phyloP scores from a whole-genome alignment of 2,888 invertebrate species.

The Epiblema foenella region DNA sequence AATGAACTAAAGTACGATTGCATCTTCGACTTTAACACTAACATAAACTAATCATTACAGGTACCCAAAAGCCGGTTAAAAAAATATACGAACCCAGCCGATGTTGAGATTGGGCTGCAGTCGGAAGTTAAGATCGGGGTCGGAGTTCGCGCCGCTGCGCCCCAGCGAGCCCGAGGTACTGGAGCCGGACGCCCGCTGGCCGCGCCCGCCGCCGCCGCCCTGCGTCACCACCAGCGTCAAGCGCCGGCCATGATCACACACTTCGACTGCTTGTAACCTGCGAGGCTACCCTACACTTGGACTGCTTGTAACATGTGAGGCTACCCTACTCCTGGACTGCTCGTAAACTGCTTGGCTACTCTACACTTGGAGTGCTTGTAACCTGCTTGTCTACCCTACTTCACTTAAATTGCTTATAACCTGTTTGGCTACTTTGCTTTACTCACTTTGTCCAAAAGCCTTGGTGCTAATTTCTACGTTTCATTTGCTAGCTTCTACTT shows the following conservation, averaged over 20 bases:
- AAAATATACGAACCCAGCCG: slow-evolving; percentile 74
- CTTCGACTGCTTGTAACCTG: slow-evolving; percentile 45
- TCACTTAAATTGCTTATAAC: not conserved
- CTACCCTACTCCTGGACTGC: not conserved
- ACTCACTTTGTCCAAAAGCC: not conserved
- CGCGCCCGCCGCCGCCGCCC: slow-evolving; percentile 65
- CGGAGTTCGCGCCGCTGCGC: slow-evolving; percentile 73
- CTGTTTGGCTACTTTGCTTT: not conserved
- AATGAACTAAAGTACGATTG: not conserved
- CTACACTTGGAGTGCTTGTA: not conserved
- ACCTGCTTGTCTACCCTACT: not conserved
- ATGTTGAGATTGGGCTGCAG: slow-evolving; percentile 72
- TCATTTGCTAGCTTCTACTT: not conserved
- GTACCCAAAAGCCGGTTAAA: slow-evolving; percentile 28
- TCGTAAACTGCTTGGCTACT: not conserved
- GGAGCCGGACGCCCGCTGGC: slow-evolving; percentile 56
- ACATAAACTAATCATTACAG: not conserved
- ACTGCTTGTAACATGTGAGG: not conserved
- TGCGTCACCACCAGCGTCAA: slow-evolving; percentile 54
- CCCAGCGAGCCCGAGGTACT: slow-evolving; percentile 66
- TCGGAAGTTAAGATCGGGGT: slow-evolving; percentile 75
- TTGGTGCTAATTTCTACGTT: not conserved
- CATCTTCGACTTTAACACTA: not conserved
- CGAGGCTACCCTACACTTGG: not conserved
- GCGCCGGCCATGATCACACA: slow-evolving; percentile 54